Percentiles rank a stretch among this genome's conserved stretches.
Conservation (phyloP, 2,888 invertebrate genomes). For the Lymantria monacha region DNA sequence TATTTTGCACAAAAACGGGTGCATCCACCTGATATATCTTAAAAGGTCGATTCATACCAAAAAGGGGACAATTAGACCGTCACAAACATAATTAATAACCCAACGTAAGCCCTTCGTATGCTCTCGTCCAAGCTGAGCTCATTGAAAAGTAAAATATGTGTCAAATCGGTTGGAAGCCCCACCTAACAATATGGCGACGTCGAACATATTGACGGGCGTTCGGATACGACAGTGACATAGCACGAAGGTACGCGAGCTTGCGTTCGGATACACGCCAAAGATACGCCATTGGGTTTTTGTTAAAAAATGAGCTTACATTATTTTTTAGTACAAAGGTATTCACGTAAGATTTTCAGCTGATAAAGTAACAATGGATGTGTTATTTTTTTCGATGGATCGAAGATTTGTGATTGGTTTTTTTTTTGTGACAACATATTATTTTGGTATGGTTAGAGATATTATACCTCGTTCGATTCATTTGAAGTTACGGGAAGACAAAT, state of each 20-base stretch:
- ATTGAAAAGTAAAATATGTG: constrained; percentile 43
- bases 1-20: constrained; percentile 13
- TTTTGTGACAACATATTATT: not conserved
- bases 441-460: not conserved
- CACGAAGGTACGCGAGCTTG: constrained; percentile 42
- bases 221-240: constrained; percentile 52
- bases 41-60: constrained; percentile 31
- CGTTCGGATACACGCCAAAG: constrained; percentile 34
- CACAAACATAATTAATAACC: constrained; percentile 38
- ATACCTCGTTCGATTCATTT: not conserved
- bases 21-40: constrained; percentile 18
- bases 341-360: constrained; percentile 19
- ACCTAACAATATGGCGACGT: constrained; percentile 38
- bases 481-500: not conserved
- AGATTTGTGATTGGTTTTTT: not conserved
- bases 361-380: not conserved
- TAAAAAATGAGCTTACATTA: constrained; percentile 32
- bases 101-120: constrained; percentile 30
- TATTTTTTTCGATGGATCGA: not conserved
- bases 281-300: constrained; percentile 21
- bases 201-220: constrained; percentile 50
- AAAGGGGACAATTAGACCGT: constrained; percentile 34
- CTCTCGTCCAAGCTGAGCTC: constrained; percentile 34
- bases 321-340: constrained; percentile 24
- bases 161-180: constrained; percentile 38